Evolutionary conservation across 1,140 invertebrate genomes (phyloP), one percentile per base, ranked within the genome.

Genomic region (Lepidotrigona ventralis): DNA sequence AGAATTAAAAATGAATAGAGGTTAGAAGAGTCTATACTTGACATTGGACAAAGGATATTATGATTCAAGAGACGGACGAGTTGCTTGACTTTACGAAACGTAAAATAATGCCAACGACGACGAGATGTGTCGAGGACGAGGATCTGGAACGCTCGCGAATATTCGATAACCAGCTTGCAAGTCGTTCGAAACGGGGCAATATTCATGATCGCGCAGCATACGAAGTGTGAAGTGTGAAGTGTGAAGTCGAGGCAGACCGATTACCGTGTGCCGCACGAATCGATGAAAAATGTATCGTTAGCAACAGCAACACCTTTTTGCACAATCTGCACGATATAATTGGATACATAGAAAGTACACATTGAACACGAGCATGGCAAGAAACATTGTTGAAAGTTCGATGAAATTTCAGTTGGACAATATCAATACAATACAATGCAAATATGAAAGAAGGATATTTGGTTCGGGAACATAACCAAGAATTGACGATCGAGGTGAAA

Each of bases 91-190:
- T 39, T 39, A 39, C 39, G 0, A 39, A 39, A 39, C 39, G 39
- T 39, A 39, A 39, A 39, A 39, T 39, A 39, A 39, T 39, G 39
- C 39, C 39, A 39, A 39, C 21, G 39, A 71, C 15, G 14, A 70
- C 29, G 29, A 29, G 29, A 29, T 29, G 29, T 29, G 29, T 29
- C 29, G 29, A 29, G 29, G 29, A 2, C 29, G 84, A 88, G 88
- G 90, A 90, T 86, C 86, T 88, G 85, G 89, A 91, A 90, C 83
- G 23, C 21, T 85, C 26, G 54, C 39, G 58, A 85, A 78, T 77
- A 84, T 81, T 76, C 81, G 39, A 46, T 46, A 46, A 46, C 39
- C 39, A 46, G 39, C 39, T 46, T 8, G 39, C 39, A 46, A 46
- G 60, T 26, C 17, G 29, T 33, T 21, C 9, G 64, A 73, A 82